Conservation (phyloP, 1,140 invertebrate genomes). For the Philopotamus ludificatus region DNA sequence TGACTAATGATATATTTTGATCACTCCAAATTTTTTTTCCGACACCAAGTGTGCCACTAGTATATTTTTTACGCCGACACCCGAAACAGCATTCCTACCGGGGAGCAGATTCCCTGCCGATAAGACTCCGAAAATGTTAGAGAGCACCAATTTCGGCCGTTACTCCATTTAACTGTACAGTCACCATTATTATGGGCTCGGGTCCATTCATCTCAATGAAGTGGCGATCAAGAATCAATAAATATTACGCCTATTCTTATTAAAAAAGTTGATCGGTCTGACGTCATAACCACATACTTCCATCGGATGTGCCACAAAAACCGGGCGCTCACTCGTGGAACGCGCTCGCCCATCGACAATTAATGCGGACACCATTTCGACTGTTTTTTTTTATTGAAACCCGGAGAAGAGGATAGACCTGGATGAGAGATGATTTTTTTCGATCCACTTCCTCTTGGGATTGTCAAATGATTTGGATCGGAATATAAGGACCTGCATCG, state of each 20-base stretch:
- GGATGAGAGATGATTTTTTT: background rate
- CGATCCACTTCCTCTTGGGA: background rate
- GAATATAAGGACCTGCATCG: constrained; percentile 10
- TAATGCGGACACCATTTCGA: constrained; percentile 5
- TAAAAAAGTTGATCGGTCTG: constrained; percentile 4
- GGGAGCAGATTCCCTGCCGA: background rate
- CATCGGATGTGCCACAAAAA: background rate
- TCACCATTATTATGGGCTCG: constrained; percentile 12
- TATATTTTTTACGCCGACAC: background rate
- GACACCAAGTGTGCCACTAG: background rate
- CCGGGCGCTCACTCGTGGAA: constrained; percentile 8
- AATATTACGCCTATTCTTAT: constrained; percentile 37
- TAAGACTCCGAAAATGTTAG: background rate
- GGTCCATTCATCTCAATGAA: constrained; percentile 33
- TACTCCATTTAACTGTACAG: background rate
- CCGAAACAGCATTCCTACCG: background rate
- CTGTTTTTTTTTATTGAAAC: too few species aligned
- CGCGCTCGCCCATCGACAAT: constrained; percentile 15
- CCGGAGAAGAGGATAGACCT: background rate
- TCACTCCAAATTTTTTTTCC: too few species aligned
- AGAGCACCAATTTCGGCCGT: background rate
- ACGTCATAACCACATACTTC: constrained; percentile 1
- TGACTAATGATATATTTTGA: too few species aligned
- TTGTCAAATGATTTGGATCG: background rate
- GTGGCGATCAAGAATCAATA: constrained; percentile 38